Conservation (phyloP, 2,888 invertebrate genomes). For the Mythimna vitellina region DNA sequence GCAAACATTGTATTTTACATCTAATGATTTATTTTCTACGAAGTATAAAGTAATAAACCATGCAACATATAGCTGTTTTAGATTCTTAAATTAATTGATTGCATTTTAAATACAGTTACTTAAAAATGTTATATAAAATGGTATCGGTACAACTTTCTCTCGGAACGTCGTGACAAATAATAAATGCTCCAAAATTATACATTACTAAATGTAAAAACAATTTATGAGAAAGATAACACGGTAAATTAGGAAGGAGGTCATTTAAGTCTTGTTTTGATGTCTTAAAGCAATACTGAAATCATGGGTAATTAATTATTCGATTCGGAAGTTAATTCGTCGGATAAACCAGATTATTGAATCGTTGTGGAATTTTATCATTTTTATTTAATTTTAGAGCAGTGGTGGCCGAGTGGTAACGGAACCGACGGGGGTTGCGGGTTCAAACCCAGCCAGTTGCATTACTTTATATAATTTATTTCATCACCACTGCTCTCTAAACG, state of each 20-base stretch:
- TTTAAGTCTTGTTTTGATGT: slow-evolving; percentile 5
- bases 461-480: too few relatives aligned
- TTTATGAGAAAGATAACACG: slow-evolving; percentile 22
- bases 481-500: too few relatives aligned
- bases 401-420: too few relatives aligned
- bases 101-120: slow-evolving; percentile 45
- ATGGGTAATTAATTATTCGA: slow-evolving; percentile 12
- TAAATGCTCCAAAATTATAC: slow-evolving; percentile 31
- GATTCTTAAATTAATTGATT: slow-evolving; percentile 51
- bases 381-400: too few relatives aligned
- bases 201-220: slow-evolving; percentile 34
- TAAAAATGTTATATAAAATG: slow-evolving; percentile 44
- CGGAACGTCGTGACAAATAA: slow-evolving; percentile 32
- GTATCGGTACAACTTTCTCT: slow-evolving; percentile 45
- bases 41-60: slow-evolving; percentile 47
- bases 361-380: too few relatives aligned
- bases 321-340: neutral
- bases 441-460: too few relatives aligned
- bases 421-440: too few relatives aligned
- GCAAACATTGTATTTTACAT: slow-evolving; percentile 42
- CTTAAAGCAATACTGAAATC: neutral
- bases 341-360: too few relatives aligned
- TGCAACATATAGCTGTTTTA: slow-evolving; percentile 27
- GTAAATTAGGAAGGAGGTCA: slow-evolving; percentile 29
- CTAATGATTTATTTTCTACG: slow-evolving; percentile 51